A percentile compares a stretch with the other conserved stretches of the same genome.
Evolutionary conservation across 2,113 vertebrate species (phyloP).

Genomic region (Ochotona curzoniae): DNA sequence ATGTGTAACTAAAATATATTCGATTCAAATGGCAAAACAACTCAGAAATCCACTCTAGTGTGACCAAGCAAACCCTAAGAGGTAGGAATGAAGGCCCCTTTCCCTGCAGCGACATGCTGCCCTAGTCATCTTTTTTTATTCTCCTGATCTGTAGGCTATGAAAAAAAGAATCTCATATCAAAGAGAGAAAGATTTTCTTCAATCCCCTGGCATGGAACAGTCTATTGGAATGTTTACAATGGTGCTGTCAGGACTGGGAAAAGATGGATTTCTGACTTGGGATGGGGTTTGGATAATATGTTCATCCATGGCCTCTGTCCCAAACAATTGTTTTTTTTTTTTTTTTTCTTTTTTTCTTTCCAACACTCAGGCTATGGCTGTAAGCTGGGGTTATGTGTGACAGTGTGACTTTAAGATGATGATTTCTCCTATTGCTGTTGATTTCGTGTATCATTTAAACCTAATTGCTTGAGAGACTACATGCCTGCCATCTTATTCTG

Average conservation of each 20-base stretch:
- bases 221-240: constrained; percentile 72
- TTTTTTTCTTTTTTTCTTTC: background rate
- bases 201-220: constrained; percentile 78
- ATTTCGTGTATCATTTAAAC: background rate
- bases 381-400: background rate
- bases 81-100: constrained; percentile 76
- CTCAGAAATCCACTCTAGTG: constrained; percentile 77
- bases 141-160: constrained; percentile 84
- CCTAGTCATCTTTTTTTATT: constrained; percentile 81
- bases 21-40: constrained; percentile 82
- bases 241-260: constrained; percentile 78
- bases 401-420: background rate
- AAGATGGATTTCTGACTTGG: constrained; percentile 68
- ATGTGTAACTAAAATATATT: constrained; percentile 85
- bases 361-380: background rate
- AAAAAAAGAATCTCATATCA: constrained; percentile 75
- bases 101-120: constrained; percentile 86
- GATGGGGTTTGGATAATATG: constrained; percentile 55
- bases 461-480: background rate
- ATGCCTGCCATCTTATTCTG: background rate
- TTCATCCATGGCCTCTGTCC: background rate
- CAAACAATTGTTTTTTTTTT: background rate
- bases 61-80: constrained; percentile 80
- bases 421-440: background rate
- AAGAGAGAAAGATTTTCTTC: constrained; percentile 86